Percentiles rank a stretch among this genome's conserved stretches.
Evolutionary conservation across 2,797 vertebrate genomes (phyloP).

Genomic region (Loriculus beryllinus): DNA sequence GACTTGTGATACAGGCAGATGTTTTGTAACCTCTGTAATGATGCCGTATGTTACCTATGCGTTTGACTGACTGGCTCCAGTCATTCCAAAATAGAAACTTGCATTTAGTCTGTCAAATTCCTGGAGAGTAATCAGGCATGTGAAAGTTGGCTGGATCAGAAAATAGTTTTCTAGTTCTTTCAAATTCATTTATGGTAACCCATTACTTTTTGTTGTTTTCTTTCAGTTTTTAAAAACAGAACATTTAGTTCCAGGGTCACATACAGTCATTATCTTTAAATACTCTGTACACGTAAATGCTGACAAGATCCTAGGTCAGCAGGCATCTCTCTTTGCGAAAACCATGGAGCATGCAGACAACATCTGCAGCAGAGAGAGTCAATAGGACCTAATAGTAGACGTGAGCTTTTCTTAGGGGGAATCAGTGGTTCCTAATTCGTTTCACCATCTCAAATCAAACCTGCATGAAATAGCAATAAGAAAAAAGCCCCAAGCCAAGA

Average conservation of each 20-base stretch:
- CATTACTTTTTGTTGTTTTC: slow-evolving; percentile 31
- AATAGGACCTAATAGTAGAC: background rate
- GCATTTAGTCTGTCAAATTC: slow-evolving; percentile 5
- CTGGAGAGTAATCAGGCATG: slow-evolving; percentile 2
- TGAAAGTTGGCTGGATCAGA: slow-evolving; percentile 12
- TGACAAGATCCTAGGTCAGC: slow-evolving; percentile 21
- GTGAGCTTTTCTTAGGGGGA: background rate
- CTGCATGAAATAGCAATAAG: background rate
- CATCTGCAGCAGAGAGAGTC: background rate
- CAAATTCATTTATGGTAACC: slow-evolving; percentile 23
- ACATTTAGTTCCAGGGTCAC: slow-evolving; percentile 18
- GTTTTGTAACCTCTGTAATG: background rate
- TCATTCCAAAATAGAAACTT: background rate
- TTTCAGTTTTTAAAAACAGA: slow-evolving; percentile 27
- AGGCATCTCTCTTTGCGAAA: background rate
- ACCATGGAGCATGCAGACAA: background rate
- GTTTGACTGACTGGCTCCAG: background rate
- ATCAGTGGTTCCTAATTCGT: background rate
- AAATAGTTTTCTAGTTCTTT: slow-evolving; percentile 38
- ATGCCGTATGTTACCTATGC: background rate
- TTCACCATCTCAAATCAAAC: background rate
- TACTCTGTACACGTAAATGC: background rate
- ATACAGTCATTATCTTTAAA: slow-evolving; percentile 43
- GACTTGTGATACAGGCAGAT: background rate
- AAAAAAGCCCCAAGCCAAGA: background rate